These are phyloP conservation scores for Sitta europaea DNA, from an alignment of 2,113 vertebrate species.

Conservation along the genomic window DNA sequence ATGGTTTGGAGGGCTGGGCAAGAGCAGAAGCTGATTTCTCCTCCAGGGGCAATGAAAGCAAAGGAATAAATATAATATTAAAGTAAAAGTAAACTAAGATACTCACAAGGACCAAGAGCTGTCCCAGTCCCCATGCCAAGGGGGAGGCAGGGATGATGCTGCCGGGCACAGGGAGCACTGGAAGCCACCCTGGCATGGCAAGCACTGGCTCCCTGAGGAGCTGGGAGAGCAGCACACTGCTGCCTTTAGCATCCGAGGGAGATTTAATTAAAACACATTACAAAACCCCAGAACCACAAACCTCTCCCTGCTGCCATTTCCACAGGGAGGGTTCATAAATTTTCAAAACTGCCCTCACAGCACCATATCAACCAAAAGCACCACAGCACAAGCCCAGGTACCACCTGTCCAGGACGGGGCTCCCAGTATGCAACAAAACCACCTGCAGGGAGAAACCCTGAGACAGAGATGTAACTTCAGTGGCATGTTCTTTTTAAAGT, in stretches of 20 bases:
- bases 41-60: background rate
- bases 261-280: background rate
- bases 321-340: fast-evolving
- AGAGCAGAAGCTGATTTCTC: background rate
- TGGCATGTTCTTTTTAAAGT: background rate
- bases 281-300: background rate
- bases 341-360: background rate
- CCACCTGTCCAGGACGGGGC: fast-evolving
- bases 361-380: background rate
- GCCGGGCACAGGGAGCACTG: background rate
- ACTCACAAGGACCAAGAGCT: background rate
- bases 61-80: background rate
- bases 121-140: background rate
- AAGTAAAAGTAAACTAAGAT: background rate
- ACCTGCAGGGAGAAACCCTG: background rate
- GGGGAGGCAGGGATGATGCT: background rate
- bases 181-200: background rate
- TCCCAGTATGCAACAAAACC: background rate
- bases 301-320: background rate
- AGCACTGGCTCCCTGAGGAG: background rate
- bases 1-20: background rate
- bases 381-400: background rate
- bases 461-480: background rate
- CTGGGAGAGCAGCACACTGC: background rate
- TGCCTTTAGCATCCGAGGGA: background rate